phyloP scores from a whole-genome alignment of 2,113 vertebrate species.

The Cricetomys ansorgei region DNA sequence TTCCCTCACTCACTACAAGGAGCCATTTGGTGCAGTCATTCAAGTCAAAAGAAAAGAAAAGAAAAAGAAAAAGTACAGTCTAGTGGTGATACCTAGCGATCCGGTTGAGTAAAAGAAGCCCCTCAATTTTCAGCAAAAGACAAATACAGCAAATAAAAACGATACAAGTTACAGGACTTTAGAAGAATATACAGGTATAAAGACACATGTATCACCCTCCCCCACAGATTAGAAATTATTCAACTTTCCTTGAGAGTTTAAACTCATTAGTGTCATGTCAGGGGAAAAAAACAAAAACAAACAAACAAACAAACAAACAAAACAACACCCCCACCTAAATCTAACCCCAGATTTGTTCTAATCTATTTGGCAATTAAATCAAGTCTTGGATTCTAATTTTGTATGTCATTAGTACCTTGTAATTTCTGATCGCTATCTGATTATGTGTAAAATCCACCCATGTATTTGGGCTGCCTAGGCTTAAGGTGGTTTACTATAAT shows the following conservation, averaged over 20 bases:
- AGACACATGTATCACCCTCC: background rate
- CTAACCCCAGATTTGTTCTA: conserved; percentile 56
- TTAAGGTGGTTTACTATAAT: conserved; percentile 49
- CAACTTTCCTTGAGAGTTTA: background rate
- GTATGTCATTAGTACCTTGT: conserved; percentile 73
- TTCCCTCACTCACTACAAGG: background rate
- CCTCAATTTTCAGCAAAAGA: background rate
- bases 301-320: too few species aligned
- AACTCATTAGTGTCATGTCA: background rate
- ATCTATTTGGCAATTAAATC: conserved; percentile 61
- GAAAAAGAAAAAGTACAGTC: background rate
- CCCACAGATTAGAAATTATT: background rate
- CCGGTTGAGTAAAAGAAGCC: background rate
- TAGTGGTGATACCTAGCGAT: background rate
- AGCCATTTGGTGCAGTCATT: background rate
- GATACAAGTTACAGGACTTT: background rate
- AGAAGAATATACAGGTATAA: background rate
- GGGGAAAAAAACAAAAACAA: fast-evolving
- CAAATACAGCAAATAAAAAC: background rate
- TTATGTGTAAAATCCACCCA: conserved; percentile 42
- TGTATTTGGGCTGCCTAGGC: background rate
- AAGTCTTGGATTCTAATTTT: conserved; percentile 67
- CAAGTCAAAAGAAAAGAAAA: background rate
- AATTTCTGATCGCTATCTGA: conserved; percentile 51
- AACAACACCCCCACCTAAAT: background rate